Conservation (phyloP, 1,140 invertebrate species). For the Chionoecetes opilio region DNA sequence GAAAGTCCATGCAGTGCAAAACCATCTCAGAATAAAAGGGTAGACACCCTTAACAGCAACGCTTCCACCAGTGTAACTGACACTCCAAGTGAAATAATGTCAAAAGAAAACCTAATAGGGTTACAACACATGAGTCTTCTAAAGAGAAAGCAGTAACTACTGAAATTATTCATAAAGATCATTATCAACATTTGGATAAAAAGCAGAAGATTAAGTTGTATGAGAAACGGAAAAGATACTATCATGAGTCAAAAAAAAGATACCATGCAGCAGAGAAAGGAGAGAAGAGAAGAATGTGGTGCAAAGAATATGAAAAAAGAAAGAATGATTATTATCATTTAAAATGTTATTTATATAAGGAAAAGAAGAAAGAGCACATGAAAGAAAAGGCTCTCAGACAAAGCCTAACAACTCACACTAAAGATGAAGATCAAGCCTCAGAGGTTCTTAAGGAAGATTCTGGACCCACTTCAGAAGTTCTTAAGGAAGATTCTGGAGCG, state of each 20-base stretch:
- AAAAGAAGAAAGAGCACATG: constrained; percentile 44
- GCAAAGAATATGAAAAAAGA: constrained; percentile 62
- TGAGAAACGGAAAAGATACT: constrained; percentile 65
- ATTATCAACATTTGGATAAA: constrained; percentile 44
- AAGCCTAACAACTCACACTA: neutral
- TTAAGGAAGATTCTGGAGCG: neutral
- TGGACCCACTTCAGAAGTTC: neutral
- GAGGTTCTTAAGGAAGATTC: neutral
- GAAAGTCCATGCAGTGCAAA: neutral
- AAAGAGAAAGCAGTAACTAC: neutral
- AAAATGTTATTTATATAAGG: constrained; percentile 54
- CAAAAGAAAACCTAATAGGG: neutral
- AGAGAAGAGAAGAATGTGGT: constrained; percentile 37
- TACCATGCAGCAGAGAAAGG: constrained; percentile 55
- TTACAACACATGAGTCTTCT: neutral
- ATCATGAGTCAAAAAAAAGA: constrained; percentile 49
- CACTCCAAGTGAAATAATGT: neutral
- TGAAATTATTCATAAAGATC: neutral
- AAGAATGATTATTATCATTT: constrained; percentile 60
- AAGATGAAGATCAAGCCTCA: neutral
- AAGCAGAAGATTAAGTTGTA: constrained; percentile 60
- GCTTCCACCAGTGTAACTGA: neutral
- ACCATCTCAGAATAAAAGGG: neutral
- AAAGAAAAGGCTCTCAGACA: neutral
- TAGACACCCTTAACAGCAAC: neutral